Conservation (phyloP, 2,888 invertebrate genomes). For the Pachycephus smyrnensis region DNA sequence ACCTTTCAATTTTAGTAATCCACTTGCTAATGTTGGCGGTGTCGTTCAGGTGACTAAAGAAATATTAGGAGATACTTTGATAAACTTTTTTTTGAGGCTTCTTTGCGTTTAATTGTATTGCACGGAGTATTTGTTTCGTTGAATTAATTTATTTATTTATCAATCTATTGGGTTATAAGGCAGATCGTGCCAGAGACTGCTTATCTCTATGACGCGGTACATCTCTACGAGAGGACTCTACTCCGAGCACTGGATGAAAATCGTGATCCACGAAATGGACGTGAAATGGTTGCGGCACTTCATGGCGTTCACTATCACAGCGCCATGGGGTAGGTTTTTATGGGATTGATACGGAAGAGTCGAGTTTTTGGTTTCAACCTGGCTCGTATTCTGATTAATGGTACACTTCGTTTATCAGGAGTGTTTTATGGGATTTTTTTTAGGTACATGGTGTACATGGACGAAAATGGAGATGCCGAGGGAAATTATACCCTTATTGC, state of each 20-base stretch:
- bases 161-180: conserved; percentile 45
- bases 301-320: conserved; percentile 84
- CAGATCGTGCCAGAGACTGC: conserved; percentile 91
- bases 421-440: conserved; percentile 16
- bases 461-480: conserved; percentile 91
- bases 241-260: conserved; percentile 77
- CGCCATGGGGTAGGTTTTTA: conserved; percentile 81
- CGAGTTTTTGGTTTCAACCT: not conserved
- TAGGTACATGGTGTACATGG: conserved; percentile 93
- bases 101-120: too few relatives aligned
- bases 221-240: conserved; percentile 89
- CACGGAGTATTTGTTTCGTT: too few relatives aligned
- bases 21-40: conserved; percentile 78
- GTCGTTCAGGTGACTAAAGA: conserved; percentile 62
- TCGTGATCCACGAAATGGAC: conserved; percentile 81
- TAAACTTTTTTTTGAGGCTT: conserved; percentile 3
- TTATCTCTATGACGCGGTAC: conserved; percentile 93
- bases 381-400: not conserved
- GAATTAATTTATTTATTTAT: too few relatives aligned
- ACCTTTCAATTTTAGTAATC: conserved; percentile 91
- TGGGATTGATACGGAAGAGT: not conserved
- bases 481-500: conserved; percentile 92
- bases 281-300: conserved; percentile 82
- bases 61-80: not conserved
- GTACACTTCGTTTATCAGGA: conserved; percentile 8